Conservation (phyloP, 2,113 vertebrate genomes). For the Pluvialis apricaria region DNA sequence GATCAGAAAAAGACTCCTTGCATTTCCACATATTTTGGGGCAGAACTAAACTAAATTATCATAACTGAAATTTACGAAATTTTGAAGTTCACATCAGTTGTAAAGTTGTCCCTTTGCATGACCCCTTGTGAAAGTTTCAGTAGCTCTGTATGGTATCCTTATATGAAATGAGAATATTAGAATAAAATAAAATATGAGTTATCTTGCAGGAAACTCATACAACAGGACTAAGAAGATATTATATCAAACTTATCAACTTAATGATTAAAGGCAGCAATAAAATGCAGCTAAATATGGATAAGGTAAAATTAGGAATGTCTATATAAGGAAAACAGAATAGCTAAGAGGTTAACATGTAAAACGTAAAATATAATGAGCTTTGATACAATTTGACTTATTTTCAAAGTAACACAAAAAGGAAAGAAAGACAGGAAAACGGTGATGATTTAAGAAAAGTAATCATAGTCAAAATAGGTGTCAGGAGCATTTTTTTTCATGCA, state of each 20-base stretch:
- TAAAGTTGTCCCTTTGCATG: neutral
- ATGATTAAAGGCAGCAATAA: neutral
- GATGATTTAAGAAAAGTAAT: neutral
- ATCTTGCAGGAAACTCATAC: neutral
- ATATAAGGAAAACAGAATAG: neutral
- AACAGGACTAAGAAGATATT: neutral
- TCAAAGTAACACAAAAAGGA: neutral
- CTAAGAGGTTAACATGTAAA: neutral
- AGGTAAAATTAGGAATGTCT: neutral
- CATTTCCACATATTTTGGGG: neutral
- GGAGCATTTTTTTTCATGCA: neutral
- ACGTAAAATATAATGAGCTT: neutral
- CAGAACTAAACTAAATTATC: neutral
- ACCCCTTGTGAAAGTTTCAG: neutral
- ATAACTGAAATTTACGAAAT: neutral
- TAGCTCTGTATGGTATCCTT: neutral
- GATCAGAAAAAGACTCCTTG: neutral
- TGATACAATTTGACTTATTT: neutral
- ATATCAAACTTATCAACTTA: neutral
- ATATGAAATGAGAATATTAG: neutral
- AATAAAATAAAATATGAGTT: neutral
- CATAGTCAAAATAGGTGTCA: slow-evolving; percentile 1
- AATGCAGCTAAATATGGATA: neutral
- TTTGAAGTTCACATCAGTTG: neutral
- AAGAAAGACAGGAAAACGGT: neutral